phyloP scores from a whole-genome alignment of 2,797 vertebrate species.

The Pteronotus mesoamericanus region DNA sequence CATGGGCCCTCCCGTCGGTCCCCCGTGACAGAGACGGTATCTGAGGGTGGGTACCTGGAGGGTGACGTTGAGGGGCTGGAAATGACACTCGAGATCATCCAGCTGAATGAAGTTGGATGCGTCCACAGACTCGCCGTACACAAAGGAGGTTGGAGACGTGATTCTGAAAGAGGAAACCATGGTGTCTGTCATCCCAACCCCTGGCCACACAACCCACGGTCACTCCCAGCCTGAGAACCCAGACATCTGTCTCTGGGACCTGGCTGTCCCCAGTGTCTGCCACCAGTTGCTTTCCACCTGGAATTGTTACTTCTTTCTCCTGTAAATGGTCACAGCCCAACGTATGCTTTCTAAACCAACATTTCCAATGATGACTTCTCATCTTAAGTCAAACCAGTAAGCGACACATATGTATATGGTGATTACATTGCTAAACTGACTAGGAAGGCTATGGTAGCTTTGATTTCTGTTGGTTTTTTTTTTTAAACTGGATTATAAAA shows the following conservation, averaged over 20 bases:
- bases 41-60: conserved; percentile 88
- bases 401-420: not conserved
- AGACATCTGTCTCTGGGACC: not conserved
- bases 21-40: not conserved
- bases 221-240: not conserved
- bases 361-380: not conserved
- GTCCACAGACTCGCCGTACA: conserved; percentile 94
- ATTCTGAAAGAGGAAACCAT: conserved; percentile 83
- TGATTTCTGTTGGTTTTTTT: not conserved
- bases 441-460: not conserved
- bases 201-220: not conserved
- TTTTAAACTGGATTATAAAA: not conserved
- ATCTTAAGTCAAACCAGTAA: too few relatives aligned
- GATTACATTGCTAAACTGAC: not conserved
- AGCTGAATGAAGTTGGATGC: conserved; percentile 88
- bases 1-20: not conserved
- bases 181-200: not conserved
- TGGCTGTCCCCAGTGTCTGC: not conserved
- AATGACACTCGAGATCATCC: conserved; percentile 92
- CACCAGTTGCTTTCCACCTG: not conserved
- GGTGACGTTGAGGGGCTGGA: conserved; percentile 95
- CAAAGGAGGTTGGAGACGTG: conserved; percentile 92
- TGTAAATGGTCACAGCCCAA: not conserved
- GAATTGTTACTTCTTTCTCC: not conserved
- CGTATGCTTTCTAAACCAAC: not conserved